phyloP scores from a whole-genome alignment of 1,140 invertebrate species.

The Ceratina australensis region DNA sequence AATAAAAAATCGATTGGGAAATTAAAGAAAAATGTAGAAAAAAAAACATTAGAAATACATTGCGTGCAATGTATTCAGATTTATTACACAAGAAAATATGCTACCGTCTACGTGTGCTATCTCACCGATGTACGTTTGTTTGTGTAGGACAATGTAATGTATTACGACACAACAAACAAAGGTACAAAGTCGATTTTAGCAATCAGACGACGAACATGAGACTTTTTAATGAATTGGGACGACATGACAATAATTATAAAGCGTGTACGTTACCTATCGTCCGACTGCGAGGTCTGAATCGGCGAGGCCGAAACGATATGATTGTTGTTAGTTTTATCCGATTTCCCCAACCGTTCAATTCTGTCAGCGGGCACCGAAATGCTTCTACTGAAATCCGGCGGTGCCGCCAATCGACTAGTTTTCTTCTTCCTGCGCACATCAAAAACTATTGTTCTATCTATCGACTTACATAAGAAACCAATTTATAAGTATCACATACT shows the following conservation, averaged over 20 bases:
- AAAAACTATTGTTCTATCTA: conserved; percentile 16
- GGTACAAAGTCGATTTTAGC: background rate
- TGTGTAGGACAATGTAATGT: background rate
- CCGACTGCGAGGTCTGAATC: conserved; percentile 70
- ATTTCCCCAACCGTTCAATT: conserved; percentile 74
- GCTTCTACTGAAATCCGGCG: conserved; percentile 89
- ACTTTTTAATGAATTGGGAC: background rate
- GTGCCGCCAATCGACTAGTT: conserved; percentile 80
- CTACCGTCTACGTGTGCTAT: background rate
- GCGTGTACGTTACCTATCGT: conserved; percentile 71
- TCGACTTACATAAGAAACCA: conserved; percentile 4
- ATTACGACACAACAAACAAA: background rate
- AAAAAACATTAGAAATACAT: conserved; percentile 22
- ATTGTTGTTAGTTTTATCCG: conserved; percentile 70
- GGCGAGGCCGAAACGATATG: conserved; percentile 61
- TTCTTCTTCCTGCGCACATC: conserved; percentile 83
- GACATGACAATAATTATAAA: conserved; percentile 9
- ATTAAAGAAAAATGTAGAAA: background rate
- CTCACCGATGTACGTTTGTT: background rate
- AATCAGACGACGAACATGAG: conserved; percentile 18
- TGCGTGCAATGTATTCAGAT: conserved; percentile 45
- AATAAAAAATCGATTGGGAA: background rate
- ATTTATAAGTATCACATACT: conserved; percentile 80
- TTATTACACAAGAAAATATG: conserved; percentile 18
- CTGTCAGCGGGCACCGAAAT: conserved; percentile 91